Evolutionary conservation across 2,797 vertebrate genomes (phyloP), one percentile per base, ranked within the genome.

Genomic region (Tamandua tetradactyla): DNA sequence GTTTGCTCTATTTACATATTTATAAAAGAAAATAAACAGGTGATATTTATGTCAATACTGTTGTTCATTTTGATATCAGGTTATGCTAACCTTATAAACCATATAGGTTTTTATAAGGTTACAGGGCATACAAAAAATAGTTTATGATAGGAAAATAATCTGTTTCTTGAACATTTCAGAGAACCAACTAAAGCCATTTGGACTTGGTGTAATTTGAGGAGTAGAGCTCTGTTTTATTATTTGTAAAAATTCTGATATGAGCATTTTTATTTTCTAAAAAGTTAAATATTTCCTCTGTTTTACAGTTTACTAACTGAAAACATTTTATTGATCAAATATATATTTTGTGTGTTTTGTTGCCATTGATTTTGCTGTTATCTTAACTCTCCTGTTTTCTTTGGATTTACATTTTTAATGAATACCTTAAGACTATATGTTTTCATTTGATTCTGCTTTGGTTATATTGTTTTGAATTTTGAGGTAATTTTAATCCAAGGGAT

Each of bases 351-450:
- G 47, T 90, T 64, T 82, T 49, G 25, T 88, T 74, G 76, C 52
- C n/a, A 22, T 78, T 93, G 81, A 32, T 64, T 89, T 69, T 85
- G 55, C 68, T 74, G 59, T 57, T 57, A 62, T 89, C 72, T 92
- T 79, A 64, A 88, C 61, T 76, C 9, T 92, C n/a, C 37, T 87
- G 35, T 27, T 95, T 83, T 76, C 30, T 35, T 87, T 78, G 44
- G 42, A 78, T 92, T 76, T 87, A 92, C 88, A 88, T 68, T 87
- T 91, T 91, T 87, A 64, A 23, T 72, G 55, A 49, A 11, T 85
- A 22, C 10, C 14, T 74, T 74, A 89, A 79, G 10, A 20, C n/a
- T n/a, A 9, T 92, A 47, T 66, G 37, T 86, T 91, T 90, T 72
- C 32, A 52, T 80, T 82, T 75, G n/a, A 35, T 76, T 93, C 55